Base-by-base conservation (phyloP, 1,140 invertebrate species). In the Drosophila navojoa region DNA sequence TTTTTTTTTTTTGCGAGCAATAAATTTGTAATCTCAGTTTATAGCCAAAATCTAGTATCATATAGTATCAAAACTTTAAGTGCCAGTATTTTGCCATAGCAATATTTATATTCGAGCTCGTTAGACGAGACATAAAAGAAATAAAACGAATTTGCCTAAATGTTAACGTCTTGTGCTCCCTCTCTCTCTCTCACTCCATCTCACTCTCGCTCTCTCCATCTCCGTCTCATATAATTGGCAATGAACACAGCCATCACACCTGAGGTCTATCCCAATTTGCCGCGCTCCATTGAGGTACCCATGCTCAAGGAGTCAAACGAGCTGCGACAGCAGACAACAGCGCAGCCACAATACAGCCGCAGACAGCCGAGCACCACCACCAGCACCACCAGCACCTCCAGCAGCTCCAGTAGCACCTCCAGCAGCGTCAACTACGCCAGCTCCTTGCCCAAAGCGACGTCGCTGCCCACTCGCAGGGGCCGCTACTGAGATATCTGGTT, bases 241-340 rank as follows among this genome's bases (percentile, higher is more conserved):
- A 13, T 3, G 45, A 44, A 58, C 27, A 45, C 70, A 91, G 90
- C 90, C 11, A 91, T 91, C 49, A 91, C 90, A 32, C 81, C 90
- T 29, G 75, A 90, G 55, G 72, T 73, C 15, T 90, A 86, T 68
- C 90, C 90, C 35, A 84, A 91, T 64, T 52, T 91, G 61, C 90
- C 90, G 32, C 87, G 90, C n/a, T 86, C 87, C 53, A 91, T 91
- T 45, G 90, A 91, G 16, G 77, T 91, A 52, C 87, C 90, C 45
- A n/a, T 69, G 63, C 45, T 70, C 44, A 71, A 52, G 35, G 76
- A 90, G 15, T 50, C 64, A 13, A 50, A 52, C 4, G 44, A 44
- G n/a, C 15, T 32, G n/a, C 19, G 10, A 25, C 59, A 35, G 49
- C 49, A 29, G 13, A 13, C 57, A 38, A 40, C 63, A 40, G 11